Evolutionary conservation across 2,888 invertebrate species (phyloP).

Genomic region (Drosophila demipolita): DNA sequence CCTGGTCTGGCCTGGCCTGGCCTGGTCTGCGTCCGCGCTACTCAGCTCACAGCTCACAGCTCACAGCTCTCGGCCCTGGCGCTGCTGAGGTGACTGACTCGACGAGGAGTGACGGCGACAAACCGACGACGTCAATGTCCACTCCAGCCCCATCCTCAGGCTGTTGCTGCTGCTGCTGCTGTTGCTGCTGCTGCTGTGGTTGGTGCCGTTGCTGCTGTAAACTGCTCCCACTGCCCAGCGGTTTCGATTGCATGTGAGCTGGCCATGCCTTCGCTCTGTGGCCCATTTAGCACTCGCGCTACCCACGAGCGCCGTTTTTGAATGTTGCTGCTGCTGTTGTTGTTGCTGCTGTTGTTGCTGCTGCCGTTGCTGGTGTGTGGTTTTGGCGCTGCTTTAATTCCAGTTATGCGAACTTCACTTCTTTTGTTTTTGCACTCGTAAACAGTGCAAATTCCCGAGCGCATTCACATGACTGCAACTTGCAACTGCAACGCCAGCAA

Average conservation of each 20-base stretch:
- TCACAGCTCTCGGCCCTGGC: constrained; percentile 29
- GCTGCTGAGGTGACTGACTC: constrained; percentile 56
- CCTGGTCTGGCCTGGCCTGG: constrained; percentile 6
- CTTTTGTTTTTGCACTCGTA: constrained; percentile 70
- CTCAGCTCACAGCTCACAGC: constrained; percentile 9
- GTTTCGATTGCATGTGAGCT: constrained; percentile 73
- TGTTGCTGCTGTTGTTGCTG: constrained; percentile 35
- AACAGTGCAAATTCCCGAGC: constrained; percentile 71
- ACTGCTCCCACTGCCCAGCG: constrained; percentile 51
- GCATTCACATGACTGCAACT: constrained; percentile 68
- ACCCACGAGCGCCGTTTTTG: constrained; percentile 69
- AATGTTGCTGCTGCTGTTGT: constrained; percentile 48
- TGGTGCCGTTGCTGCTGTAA: constrained; percentile 24
- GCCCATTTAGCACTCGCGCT: constrained; percentile 75
- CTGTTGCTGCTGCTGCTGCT: constrained; percentile 20
- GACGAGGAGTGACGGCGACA: constrained; percentile 58
- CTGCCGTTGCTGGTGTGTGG: constrained; percentile 51
- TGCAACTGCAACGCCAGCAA: constrained; percentile 11
- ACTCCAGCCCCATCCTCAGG: constrained; percentile 54
- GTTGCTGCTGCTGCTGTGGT: constrained; percentile 9
- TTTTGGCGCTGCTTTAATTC: constrained; percentile 74
- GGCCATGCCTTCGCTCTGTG: constrained; percentile 47
- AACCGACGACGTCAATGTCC: constrained; percentile 64
- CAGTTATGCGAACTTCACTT: constrained; percentile 77
- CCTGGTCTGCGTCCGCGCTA: constrained; percentile 1